Conservation (phyloP, 2,113 vertebrate species). For the Arvicanthis niloticus region DNA sequence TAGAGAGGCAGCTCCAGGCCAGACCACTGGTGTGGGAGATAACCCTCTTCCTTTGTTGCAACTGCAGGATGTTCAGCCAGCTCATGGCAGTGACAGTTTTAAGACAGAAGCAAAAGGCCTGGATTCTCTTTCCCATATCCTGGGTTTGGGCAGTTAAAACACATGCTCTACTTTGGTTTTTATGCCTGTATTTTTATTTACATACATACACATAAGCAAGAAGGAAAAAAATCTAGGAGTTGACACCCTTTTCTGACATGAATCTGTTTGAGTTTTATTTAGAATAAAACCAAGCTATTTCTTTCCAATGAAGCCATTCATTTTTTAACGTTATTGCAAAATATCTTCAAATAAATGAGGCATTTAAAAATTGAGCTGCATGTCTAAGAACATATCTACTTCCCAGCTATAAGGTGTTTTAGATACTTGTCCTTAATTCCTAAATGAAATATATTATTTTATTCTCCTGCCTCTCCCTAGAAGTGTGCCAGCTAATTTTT, state of each 20-base stretch:
- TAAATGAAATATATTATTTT: slow-evolving; percentile 35
- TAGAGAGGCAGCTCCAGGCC: background rate
- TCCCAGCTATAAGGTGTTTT: slow-evolving; percentile 22
- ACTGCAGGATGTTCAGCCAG: background rate
- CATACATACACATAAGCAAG: background rate
- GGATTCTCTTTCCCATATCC: slow-evolving; percentile 38
- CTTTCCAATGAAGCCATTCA: background rate
- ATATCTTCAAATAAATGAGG: background rate
- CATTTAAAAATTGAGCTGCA: slow-evolving; percentile 2
- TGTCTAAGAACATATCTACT: background rate
- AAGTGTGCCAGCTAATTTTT: slow-evolving; percentile 61
- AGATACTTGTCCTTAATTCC: slow-evolving; percentile 21
- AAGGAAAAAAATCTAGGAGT: background rate
- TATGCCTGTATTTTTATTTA: background rate
- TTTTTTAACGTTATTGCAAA: background rate
- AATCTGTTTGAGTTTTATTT: slow-evolving; percentile 38
- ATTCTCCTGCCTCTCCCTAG: background rate
- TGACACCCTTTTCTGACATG: background rate
- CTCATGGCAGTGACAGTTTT: background rate
- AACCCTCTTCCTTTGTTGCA: background rate
- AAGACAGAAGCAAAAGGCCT: slow-evolving; percentile 46
- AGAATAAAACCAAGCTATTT: slow-evolving; percentile 5
- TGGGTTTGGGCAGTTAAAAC: slow-evolving; percentile 51
- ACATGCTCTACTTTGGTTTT: background rate
- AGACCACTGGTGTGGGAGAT: background rate